These are phyloP conservation scores for Sorex araneus DNA, from an alignment of 2,113 vertebrate species.

Conservation along the genomic window DNA sequence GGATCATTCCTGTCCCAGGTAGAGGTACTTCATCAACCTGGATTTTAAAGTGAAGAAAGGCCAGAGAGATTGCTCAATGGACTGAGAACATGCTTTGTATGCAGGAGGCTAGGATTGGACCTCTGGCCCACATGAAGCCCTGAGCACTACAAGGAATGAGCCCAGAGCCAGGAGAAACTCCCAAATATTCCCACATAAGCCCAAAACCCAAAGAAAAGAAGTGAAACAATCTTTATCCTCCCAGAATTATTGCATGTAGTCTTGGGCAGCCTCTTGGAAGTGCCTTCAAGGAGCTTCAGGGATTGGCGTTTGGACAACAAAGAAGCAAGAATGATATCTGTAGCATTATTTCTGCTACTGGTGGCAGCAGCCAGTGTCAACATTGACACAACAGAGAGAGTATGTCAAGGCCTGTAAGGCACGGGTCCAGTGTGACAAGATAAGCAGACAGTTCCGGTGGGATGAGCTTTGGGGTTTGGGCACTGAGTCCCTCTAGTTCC, in stretches of 20 bases:
- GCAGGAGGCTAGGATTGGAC: no score
- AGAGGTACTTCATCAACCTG: background rate
- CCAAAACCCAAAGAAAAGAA: slow-evolving; percentile 30
- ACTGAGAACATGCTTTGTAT: no score
- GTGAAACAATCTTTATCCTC: background rate
- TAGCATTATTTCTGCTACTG: background rate
- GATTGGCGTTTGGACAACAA: background rate
- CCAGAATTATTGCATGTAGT: background rate
- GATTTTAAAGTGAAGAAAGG: background rate
- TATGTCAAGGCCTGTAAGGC: background rate
- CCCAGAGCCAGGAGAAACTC: no score
- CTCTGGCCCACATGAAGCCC: no score
- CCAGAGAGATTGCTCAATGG: no score
- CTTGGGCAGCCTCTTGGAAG: slow-evolving; percentile 42
- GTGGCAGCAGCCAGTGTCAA: background rate
- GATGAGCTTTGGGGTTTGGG: background rate
- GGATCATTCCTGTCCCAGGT: background rate
- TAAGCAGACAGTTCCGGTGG: background rate
- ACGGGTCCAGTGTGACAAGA: background rate
- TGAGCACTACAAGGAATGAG: no score
- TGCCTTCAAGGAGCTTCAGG: background rate
- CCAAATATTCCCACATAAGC: no score
- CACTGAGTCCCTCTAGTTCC: background rate
- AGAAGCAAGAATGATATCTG: background rate
- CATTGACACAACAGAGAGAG: background rate